Evolutionary conservation across 2,888 invertebrate species (phyloP).

Genomic region (Aleiodes alternator): DNA sequence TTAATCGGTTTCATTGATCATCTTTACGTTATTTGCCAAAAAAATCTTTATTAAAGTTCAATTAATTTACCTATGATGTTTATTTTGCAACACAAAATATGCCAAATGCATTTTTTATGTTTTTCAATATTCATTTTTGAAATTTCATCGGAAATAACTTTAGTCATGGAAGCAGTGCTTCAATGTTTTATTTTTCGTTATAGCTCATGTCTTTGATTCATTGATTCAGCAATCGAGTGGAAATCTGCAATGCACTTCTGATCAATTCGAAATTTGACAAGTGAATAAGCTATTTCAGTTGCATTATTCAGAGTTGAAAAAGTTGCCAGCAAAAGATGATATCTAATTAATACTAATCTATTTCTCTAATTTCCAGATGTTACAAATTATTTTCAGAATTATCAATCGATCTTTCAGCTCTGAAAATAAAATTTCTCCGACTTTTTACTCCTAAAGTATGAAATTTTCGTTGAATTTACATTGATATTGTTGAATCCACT

Average conservation of each 20-base stretch:
- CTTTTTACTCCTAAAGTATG: not conserved
- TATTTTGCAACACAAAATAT: slow-evolving; percentile 2
- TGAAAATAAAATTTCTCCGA: no score
- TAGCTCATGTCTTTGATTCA: not conserved
- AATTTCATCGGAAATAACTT: not conserved
- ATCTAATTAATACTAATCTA: not conserved
- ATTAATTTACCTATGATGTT: slow-evolving; percentile 29
- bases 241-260: not conserved
- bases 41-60: slow-evolving; percentile 28
- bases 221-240: slow-evolving; percentile 10
- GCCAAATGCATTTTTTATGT: not conserved
- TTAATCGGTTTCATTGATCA: slow-evolving; percentile 31
- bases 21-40: slow-evolving; percentile 10
- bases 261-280: not conserved
- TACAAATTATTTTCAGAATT: slow-evolving; percentile 1
- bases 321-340: not conserved
- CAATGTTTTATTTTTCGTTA: not conserved
- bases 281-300: not conserved
- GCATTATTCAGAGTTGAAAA: not conserved
- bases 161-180: slow-evolving; percentile 9
- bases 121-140: slow-evolving; percentile 1
- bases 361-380: not conserved
- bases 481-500: not conserved
- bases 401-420: not conserved
- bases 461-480: not conserved